Evolutionary conservation across 2,888 invertebrate species (phyloP).

Genomic region (Diaprepes abbreviatus): DNA sequence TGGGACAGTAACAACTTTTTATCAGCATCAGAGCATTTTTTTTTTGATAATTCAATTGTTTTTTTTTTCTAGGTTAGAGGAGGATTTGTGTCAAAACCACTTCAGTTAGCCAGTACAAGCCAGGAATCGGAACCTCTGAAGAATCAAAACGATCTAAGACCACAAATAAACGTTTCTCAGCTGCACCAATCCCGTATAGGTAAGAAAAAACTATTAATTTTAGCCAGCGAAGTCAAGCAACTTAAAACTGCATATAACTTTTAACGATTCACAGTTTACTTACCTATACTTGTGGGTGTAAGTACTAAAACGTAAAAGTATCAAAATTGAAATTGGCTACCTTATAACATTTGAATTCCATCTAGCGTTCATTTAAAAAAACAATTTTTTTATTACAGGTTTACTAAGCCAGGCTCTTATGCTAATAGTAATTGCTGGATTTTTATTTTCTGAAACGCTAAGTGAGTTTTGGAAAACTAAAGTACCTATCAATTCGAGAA

Average conservation of each 20-base stretch:
- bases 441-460: constrained; percentile 90
- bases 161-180: constrained; percentile 83
- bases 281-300: too few species aligned
- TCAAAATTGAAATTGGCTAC: too few species aligned
- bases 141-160: constrained; percentile 57
- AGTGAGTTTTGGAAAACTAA: constrained; percentile 95
- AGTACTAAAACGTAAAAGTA: too few species aligned
- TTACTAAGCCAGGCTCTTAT: constrained; percentile 91
- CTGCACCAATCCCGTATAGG: constrained; percentile 90
- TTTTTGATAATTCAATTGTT: neutral
- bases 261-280: too few species aligned
- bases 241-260: too few species aligned
- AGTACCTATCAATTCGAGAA: constrained; percentile 88
- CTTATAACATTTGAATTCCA: too few species aligned
- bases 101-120: constrained; percentile 58
- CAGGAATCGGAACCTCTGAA: constrained; percentile 60
- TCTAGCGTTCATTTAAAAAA: too few species aligned
- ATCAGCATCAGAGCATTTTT: too few species aligned
- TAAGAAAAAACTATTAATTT: constrained; percentile 10
- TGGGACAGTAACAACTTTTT: too few species aligned
- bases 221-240: too few species aligned
- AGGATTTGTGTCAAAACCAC: constrained; percentile 79
- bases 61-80: constrained; percentile 77
- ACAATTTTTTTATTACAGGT: too few species aligned
- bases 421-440: constrained; percentile 90